These are phyloP conservation scores for Cephalopachus bancanus DNA, from an alignment of 2,797 vertebrate species.

Conservation along the genomic window DNA sequence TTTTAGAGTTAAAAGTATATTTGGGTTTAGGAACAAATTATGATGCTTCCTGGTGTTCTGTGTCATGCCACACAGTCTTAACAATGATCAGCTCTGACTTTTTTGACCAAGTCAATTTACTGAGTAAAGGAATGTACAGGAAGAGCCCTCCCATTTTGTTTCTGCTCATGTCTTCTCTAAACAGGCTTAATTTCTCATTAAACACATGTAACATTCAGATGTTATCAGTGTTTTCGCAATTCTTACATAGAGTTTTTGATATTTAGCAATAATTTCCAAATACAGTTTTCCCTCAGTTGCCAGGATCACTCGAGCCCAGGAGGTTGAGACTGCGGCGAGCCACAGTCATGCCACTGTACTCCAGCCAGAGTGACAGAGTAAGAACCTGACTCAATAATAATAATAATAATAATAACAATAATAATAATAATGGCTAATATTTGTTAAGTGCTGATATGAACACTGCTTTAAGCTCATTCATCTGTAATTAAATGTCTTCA, in stretches of 20 bases:
- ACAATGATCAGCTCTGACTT: no score
- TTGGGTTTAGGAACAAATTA: no score
- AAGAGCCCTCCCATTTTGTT: no score
- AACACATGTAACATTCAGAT: constrained; percentile 3
- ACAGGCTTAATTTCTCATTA: constrained; percentile 39
- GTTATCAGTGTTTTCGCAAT: not conserved
- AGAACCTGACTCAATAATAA: not conserved
- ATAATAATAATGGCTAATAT: not conserved
- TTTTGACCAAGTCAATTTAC: no score
- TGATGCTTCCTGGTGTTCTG: no score
- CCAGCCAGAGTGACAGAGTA: not conserved
- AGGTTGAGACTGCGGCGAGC: not conserved
- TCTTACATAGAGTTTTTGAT: no score
- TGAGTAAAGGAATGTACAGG: no score
- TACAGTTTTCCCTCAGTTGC: no score
- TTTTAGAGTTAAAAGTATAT: not conserved
- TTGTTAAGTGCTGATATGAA: not conserved
- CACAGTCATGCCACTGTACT: not conserved
- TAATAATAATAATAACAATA: not conserved
- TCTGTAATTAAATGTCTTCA: constrained; percentile 22
- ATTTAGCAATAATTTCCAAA: no score
- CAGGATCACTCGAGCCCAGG: not conserved
- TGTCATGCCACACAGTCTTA: no score
- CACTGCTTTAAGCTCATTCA: not conserved
- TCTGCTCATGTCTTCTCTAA: not conserved